These are phyloP conservation scores for Artibeus jamaicensis DNA, from an alignment of 2,797 vertebrate species.

Conservation along the genomic window DNA sequence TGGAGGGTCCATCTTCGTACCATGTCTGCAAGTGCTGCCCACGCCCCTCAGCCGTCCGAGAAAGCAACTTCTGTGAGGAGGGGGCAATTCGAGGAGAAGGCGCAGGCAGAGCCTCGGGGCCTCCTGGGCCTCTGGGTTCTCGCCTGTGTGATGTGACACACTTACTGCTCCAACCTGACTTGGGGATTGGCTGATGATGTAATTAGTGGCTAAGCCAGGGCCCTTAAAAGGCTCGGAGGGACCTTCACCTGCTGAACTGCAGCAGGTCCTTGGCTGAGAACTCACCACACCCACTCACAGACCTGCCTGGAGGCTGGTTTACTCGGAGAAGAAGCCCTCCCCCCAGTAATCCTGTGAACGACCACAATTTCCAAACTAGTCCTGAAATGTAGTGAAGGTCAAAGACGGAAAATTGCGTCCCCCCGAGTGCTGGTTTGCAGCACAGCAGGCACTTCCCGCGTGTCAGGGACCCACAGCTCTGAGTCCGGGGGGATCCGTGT, in stretches of 20 bases:
- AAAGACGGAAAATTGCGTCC: background rate
- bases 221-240: background rate
- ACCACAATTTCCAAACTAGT: background rate
- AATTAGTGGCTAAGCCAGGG: background rate
- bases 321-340: background rate
- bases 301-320: too few species aligned
- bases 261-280: background rate
- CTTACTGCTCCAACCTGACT: background rate
- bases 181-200: background rate
- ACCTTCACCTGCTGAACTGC: background rate
- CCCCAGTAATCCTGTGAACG: background rate
- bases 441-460: background rate
- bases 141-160: fast-evolving
- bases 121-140: fast-evolving
- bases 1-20: background rate
- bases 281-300: fast-evolving
- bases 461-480: fast-evolving
- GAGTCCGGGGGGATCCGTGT: fast-evolving
- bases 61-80: background rate
- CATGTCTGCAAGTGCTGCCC: background rate
- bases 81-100: background rate
- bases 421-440: background rate
- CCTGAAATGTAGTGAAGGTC: background rate
- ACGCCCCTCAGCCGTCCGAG: background rate
- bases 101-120: background rate